A percentile compares a stretch with the other conserved stretches of the same genome.
Conservation (phyloP, 2,113 vertebrate genomes). For the Saguinus imperator region DNA sequence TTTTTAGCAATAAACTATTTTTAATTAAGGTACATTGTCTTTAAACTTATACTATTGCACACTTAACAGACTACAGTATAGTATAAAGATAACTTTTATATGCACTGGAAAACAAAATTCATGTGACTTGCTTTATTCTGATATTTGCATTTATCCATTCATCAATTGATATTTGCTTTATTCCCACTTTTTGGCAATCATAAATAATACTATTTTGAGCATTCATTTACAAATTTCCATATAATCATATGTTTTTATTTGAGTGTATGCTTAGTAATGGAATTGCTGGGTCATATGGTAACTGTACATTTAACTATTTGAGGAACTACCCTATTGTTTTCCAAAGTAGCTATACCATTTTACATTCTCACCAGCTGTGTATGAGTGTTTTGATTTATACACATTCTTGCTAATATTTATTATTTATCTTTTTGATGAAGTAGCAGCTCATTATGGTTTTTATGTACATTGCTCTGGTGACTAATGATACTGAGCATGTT, state of each 20-base stretch:
- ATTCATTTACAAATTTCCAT: neutral
- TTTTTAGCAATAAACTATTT: neutral
- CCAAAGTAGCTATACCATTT: neutral
- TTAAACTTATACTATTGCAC: neutral
- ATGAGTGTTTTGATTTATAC: neutral
- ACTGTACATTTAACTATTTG: neutral
- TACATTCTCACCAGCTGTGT: neutral
- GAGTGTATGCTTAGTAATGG: neutral
- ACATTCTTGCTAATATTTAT: neutral
- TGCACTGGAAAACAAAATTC: neutral
- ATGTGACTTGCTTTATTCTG: neutral
- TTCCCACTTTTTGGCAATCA: neutral
- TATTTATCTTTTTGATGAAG: neutral
- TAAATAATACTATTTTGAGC: neutral
- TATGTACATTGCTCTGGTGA: neutral
- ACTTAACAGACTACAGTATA: neutral
- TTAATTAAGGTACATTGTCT: neutral
- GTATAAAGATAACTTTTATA: neutral
- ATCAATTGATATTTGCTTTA: constrained; percentile 1
- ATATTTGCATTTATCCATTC: neutral
- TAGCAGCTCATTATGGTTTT: neutral
- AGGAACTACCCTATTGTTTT: neutral
- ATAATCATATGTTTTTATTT: constrained; percentile 5
- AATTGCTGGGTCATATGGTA: neutral
- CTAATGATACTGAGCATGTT: neutral